These are phyloP conservation scores for Syrmaticus mikado DNA, from an alignment of 2,113 vertebrate genomes.

Conservation along the genomic window DNA sequence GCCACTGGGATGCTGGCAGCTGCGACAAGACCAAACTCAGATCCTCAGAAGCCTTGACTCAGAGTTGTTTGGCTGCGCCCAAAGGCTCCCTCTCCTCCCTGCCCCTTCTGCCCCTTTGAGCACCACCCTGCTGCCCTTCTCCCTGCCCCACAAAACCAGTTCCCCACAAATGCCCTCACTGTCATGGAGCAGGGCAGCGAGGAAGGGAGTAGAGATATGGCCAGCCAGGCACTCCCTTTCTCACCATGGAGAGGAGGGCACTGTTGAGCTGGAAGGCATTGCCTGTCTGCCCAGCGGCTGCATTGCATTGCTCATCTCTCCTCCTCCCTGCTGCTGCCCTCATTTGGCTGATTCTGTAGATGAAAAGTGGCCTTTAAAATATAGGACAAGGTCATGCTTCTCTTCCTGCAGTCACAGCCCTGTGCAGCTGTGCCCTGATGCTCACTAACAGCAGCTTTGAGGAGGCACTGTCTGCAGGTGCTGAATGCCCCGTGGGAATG, in stretches of 20 bases:
- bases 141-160: background rate
- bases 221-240: background rate
- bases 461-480: background rate
- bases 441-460: background rate
- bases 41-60: accelerated
- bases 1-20: accelerated
- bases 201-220: background rate
- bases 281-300: accelerated
- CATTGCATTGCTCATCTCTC: background rate
- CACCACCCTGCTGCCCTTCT: background rate
- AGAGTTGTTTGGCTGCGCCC: accelerated
- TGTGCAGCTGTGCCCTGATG: background rate
- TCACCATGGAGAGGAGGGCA: background rate
- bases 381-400: conserved; percentile 65
- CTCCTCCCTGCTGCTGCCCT: conserved; percentile 57
- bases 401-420: background rate
- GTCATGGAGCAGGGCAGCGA: background rate
- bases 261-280: background rate
- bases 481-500: accelerated
- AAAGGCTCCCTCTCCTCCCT: background rate
- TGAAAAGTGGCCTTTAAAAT: conserved; percentile 56
- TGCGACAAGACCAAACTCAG: accelerated
- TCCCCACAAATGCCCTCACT: background rate
- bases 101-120: background rate
- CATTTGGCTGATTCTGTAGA: conserved; percentile 47